A percentile compares a stretch with the other conserved stretches of the same genome.
Conservation (phyloP, 2,888 invertebrate species). For the Leptothorax acervorum region DNA sequence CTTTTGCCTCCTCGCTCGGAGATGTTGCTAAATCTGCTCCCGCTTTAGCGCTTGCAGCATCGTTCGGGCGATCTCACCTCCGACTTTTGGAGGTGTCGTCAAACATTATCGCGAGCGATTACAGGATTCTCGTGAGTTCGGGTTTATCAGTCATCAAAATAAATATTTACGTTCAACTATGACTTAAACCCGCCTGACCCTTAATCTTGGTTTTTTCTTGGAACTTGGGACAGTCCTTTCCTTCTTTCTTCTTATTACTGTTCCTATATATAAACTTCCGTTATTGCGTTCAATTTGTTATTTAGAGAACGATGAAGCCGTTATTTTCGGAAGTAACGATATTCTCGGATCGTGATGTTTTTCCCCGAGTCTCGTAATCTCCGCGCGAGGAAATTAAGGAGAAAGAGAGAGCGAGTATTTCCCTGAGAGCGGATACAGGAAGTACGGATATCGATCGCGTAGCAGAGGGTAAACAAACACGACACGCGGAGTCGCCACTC, state of each 20-base stretch:
- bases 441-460: conserved; percentile 39
- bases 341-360: conserved; percentile 15
- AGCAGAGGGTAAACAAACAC: conserved; percentile 28
- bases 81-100: conserved; percentile 4
- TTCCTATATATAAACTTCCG: too few relatives aligned
- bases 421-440: neutral
- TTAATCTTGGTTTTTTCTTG: too few relatives aligned
- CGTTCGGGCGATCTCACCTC: neutral
- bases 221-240: too few relatives aligned
- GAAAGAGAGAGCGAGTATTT: neutral
- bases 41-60: neutral
- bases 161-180: too few relatives aligned
- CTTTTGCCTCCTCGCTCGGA: neutral
- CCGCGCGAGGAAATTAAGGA: neutral
- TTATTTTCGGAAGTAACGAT: conserved; percentile 58
- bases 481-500: neutral
- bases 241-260: too few relatives aligned
- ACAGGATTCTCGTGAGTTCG: neutral
- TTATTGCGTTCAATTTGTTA: too few relatives aligned
- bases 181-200: too few relatives aligned
- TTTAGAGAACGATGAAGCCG: neutral
- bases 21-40: conserved; percentile 18
- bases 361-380: neutral
- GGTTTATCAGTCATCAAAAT: too few relatives aligned
- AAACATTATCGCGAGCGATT: conserved; percentile 31